Conservation (phyloP, 2,888 invertebrate genomes). For the Plagodis pulveraria region DNA sequence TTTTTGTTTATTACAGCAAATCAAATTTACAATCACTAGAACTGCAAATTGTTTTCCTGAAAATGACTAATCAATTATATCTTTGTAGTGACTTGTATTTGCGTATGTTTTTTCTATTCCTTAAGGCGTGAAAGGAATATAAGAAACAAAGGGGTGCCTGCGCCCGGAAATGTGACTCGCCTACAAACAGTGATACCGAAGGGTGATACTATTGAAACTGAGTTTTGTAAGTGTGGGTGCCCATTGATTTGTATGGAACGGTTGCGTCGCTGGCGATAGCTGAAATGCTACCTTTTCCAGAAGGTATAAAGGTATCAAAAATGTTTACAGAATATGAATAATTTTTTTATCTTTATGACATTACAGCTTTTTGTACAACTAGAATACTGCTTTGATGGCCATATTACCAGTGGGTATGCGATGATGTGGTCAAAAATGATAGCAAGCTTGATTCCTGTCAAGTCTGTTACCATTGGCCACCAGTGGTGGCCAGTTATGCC, state of each 20-base stretch:
- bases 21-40: background rate
- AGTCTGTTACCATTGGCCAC: too few relatives aligned
- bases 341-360: too few relatives aligned
- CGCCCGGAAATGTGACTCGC: conserved; percentile 30
- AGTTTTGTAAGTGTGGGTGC: conserved; percentile 4
- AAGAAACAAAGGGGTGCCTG: conserved; percentile 32
- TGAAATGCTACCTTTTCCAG: conserved; percentile 1
- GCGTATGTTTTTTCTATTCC: conserved; percentile 28
- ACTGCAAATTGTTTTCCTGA: background rate
- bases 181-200: conserved; percentile 26
- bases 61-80: background rate
- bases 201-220: conserved; percentile 22
- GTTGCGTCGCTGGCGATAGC: conserved; percentile 8
- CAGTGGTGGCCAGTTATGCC: too few relatives aligned
- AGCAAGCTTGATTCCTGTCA: too few relatives aligned
- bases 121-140: conserved; percentile 31
- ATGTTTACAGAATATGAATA: background rate
- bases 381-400: too few relatives aligned
- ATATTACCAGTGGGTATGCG: too few relatives aligned
- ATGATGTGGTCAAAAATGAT: too few relatives aligned
- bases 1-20: too few relatives aligned
- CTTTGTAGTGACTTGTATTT: conserved; percentile 5
- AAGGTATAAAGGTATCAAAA: background rate
- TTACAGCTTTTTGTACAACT: too few relatives aligned
- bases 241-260: conserved; percentile 13